phyloP scores from a whole-genome alignment of 2,888 invertebrate genomes.

The Blera fallax region DNA sequence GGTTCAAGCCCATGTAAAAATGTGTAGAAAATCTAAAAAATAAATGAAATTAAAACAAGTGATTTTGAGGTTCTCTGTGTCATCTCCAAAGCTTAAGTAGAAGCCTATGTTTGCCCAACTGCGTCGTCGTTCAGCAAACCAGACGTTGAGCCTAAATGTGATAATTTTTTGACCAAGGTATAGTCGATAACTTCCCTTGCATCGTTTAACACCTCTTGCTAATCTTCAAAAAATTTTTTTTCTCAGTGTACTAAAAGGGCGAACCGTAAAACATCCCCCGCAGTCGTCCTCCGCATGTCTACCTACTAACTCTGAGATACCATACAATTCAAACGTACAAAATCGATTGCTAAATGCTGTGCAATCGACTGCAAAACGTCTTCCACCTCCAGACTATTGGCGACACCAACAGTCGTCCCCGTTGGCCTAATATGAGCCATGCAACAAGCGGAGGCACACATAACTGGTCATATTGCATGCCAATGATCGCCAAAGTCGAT shows the following conservation, averaged over 20 bases:
- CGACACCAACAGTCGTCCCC: constrained; percentile 53
- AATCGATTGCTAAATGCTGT: constrained; percentile 63
- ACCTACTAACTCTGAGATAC: constrained; percentile 11
- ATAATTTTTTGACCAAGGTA: no score
- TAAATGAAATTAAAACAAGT: no score
- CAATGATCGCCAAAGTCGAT: constrained; percentile 56
- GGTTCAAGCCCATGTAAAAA: no score
- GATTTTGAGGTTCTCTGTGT: no score
- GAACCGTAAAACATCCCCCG: background rate
- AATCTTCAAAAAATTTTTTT: constrained; percentile 4
- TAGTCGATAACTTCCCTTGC: no score
- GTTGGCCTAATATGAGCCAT: constrained; percentile 63
- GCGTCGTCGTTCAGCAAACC: no score
- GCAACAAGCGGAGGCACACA: constrained; percentile 41
- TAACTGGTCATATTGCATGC: constrained; percentile 72
- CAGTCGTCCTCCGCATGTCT: constrained; percentile 40
- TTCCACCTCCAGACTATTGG: constrained; percentile 69
- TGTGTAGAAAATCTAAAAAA: no score
- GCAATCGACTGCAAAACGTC: constrained; percentile 58
- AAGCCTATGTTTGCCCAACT: no score
- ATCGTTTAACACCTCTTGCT: no score
- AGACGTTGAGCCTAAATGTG: no score
- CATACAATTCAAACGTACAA: constrained; percentile 50
- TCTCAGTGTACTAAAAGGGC: constrained; percentile 52
- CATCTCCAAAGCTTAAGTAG: no score